Evolutionary conservation across 2,888 invertebrate species (phyloP), one percentile per base, ranked within the genome.

Genomic region (Acleris emargana): DNA sequence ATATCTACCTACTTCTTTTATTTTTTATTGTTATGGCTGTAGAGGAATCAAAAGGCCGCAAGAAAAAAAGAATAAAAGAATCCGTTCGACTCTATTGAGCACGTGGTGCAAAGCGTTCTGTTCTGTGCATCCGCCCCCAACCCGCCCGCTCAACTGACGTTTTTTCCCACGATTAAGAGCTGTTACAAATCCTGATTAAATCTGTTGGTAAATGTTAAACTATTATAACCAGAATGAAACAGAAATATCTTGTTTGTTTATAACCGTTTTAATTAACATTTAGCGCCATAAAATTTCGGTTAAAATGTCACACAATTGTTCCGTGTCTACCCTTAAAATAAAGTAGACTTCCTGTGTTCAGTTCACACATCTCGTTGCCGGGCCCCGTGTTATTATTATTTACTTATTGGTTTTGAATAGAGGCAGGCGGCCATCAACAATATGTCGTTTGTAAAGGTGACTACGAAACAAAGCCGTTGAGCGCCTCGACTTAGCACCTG

Each of bases 381-480:
- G 80, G 82, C 86, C 89, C 87, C 80, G 80, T 84, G 84, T 83
- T 87, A 88, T 88, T 89, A 89, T 89, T 89, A 89, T 88, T 87
- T 88, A 86, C 83, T 87, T 88, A 89, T 89, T 86, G 88, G 87
- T 89, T 88, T 87, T 88, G 84, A 83, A 86, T 88, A 85, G 81
- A 86, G 82, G 87, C 84, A 81, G 81, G 85, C 87, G 79, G 87
- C 83, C 86, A 87, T 89, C 87, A 86, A 88, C 90, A 89, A 88
- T 90, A 88, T 88, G 87, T 88, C 88, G 88, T 85, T 87, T 86
- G 82, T 87, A 89, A 45, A 89, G 88, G 88, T 88, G 88, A 89
- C 88, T 88, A 87, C 88, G 84, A 88, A 90, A 90, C 89, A 89
- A 88, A 88, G 88, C 87, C 87, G 88, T 88, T 87, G 84, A 84